A percentile compares a stretch with the other conserved stretches of the same genome.
Evolutionary conservation across 2,113 vertebrate genomes (phyloP).

Genomic region (Sakesphorus luctuosus): DNA sequence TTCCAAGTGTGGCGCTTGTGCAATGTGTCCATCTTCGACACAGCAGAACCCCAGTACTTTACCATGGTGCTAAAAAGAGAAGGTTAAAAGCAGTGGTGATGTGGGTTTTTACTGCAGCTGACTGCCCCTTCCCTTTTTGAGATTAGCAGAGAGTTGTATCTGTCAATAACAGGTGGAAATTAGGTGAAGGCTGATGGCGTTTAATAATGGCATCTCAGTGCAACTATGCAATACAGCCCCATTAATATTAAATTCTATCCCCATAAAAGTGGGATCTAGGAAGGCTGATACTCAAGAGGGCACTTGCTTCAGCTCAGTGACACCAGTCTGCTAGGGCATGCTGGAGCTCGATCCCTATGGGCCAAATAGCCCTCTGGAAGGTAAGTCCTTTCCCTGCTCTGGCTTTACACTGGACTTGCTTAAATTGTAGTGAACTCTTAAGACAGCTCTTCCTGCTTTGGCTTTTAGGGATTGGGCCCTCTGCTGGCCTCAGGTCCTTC

Average conservation of each 20-base stretch:
- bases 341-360: not conserved
- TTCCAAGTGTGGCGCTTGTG: rapidly evolving
- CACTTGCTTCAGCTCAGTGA: not conserved
- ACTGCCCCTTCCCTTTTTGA: not conserved
- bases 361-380: not conserved
- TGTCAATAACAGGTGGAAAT: not conserved
- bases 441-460: not conserved
- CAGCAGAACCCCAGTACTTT: rapidly evolving
- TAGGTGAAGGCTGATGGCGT: not conserved
- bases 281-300: not conserved
- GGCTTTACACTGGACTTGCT: not conserved
- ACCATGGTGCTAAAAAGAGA: not conserved
- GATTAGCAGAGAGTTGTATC: not conserved
- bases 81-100: not conserved
- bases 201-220: not conserved
- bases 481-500: not conserved
- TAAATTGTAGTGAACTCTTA: not conserved
- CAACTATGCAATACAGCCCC: not conserved
- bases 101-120: not conserved
- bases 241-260: not conserved
- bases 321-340: not conserved
- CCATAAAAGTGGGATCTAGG: not conserved
- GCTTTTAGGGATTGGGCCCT: not conserved
- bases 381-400: not conserved
- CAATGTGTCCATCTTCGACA: not conserved